These are phyloP conservation scores for Thalassophryne amazonica DNA, from an alignment of 2,797 vertebrate genomes.

Conservation along the genomic window DNA sequence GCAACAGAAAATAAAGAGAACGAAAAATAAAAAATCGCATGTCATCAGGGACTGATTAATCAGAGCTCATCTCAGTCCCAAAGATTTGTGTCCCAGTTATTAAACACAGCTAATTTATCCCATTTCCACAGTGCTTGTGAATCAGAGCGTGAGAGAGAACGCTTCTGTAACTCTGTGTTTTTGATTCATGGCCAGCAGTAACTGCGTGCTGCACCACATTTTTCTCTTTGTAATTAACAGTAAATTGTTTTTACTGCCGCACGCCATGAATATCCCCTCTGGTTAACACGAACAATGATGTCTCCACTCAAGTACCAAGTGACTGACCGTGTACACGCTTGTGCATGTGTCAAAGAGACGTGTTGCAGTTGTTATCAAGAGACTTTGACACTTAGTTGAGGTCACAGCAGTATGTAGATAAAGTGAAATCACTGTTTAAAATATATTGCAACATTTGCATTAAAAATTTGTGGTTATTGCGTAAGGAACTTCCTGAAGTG, in stretches of 20 bases:
- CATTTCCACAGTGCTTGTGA: constrained; percentile 96
- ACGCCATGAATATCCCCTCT: constrained; percentile 89
- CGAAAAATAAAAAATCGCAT: constrained; percentile 5
- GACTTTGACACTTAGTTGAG: neutral
- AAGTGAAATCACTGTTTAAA: too few relatives aligned
- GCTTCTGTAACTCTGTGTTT: constrained; percentile 32
- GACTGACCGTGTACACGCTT: constrained; percentile 62
- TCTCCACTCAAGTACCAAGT: constrained; percentile 87
- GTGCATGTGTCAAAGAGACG: constrained; percentile 50
- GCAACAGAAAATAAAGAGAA: constrained; percentile 3
- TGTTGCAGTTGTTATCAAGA: constrained; percentile 39
- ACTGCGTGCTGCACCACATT: constrained; percentile 92
- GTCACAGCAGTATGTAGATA: too few relatives aligned
- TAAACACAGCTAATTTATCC: constrained; percentile 97
- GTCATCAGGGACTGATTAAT: constrained; percentile 79
- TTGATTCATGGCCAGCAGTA: constrained; percentile 92
- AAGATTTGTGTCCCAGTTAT: constrained; percentile 97
- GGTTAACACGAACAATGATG: constrained; percentile 84
- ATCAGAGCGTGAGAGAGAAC: constrained; percentile 77
- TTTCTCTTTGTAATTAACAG: constrained; percentile 98
- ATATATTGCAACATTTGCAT: too few relatives aligned
- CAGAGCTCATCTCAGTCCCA: constrained; percentile 91
- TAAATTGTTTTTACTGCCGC: constrained; percentile 97
- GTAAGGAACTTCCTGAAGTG: too few relatives aligned
- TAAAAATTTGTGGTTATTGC: too few relatives aligned